Evolutionary conservation across 2,113 vertebrate genomes (phyloP).

Genomic region (Ramphastos sulfuratus): DNA sequence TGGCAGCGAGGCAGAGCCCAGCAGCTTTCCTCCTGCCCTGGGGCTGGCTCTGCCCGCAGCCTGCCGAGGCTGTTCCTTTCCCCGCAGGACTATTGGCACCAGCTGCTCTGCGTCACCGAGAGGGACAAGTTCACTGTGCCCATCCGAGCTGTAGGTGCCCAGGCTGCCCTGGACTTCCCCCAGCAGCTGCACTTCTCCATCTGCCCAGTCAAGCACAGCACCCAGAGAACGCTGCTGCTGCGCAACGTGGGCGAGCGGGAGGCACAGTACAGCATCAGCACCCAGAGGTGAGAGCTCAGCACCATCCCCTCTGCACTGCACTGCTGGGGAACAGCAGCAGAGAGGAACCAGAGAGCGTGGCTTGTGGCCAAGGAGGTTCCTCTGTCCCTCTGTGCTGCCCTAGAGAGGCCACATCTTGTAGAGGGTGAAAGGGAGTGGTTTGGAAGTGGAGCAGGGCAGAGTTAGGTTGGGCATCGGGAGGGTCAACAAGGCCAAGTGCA

Average conservation of each 20-base stretch:
- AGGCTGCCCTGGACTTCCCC: conserved; percentile 84
- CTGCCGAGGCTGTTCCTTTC: not conserved
- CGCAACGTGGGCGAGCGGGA: conserved; percentile 79
- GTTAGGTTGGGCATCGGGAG: too few relatives aligned
- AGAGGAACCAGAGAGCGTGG: not conserved
- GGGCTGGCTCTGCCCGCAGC: not conserved
- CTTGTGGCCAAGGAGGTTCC: too few relatives aligned
- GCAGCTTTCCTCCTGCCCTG: not conserved
- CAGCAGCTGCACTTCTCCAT: conserved; percentile 80
- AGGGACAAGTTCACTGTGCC: conserved; percentile 84
- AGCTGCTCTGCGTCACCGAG: conserved; percentile 81
- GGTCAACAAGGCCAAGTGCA: too few relatives aligned
- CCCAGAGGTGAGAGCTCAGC: conserved; percentile 71
- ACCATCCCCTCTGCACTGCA: not conserved
- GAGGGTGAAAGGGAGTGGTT: too few relatives aligned
- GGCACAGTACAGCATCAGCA: conserved; percentile 77
- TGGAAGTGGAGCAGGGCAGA: too few relatives aligned
- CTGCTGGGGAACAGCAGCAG: not conserved
- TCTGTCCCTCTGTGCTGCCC: too few relatives aligned
- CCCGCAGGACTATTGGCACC: conserved; percentile 84
- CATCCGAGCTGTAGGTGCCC: conserved; percentile 79
- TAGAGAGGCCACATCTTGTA: too few relatives aligned
- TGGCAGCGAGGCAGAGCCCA: too few relatives aligned
- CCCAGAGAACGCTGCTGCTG: conserved; percentile 81
- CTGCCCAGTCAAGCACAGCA: conserved; percentile 82